A percentile compares a stretch with the other conserved stretches of the same genome.
These are phyloP conservation scores for Triplophysa tibetana DNA, from an alignment of 2,113 vertebrate species.

Conservation along the genomic window DNA sequence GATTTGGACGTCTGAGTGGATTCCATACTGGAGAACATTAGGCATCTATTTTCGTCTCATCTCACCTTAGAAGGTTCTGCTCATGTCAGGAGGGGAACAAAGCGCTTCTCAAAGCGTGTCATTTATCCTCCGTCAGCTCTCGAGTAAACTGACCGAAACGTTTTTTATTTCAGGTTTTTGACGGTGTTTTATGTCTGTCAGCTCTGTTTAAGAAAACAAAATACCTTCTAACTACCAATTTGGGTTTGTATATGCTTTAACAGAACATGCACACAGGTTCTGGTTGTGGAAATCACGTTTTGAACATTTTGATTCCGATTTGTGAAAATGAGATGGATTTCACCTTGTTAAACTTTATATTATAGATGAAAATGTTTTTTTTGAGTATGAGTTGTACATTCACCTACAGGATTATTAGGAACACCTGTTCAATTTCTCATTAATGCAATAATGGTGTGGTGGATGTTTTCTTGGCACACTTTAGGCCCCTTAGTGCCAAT, in stretches of 20 bases:
- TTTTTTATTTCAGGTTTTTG: constrained; percentile 37
- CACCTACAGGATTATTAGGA: too few relatives aligned
- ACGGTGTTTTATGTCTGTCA: constrained; percentile 17
- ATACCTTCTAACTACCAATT: constrained; percentile 15
- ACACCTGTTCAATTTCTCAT: too few relatives aligned
- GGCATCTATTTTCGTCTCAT: constrained; percentile 1
- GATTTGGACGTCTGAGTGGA: constrained; percentile 11
- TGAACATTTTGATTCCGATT: too few relatives aligned
- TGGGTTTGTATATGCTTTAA: constrained; percentile 13
- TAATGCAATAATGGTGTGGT: too few relatives aligned
- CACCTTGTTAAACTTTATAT: not conserved
- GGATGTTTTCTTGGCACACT: too few relatives aligned
- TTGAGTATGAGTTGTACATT: too few relatives aligned
- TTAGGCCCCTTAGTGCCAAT: too few relatives aligned
- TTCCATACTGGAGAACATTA: constrained; percentile 19
- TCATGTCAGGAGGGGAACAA: constrained; percentile 10
- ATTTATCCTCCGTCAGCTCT: constrained; percentile 18
- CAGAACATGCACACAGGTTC: not conserved
- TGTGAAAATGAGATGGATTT: not conserved
- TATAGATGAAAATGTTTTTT: too few relatives aligned
- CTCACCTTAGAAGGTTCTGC: constrained; percentile 35
- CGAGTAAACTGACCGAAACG: constrained; percentile 17
- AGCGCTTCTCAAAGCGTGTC: constrained; percentile 7
- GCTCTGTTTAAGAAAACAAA: constrained; percentile 29
- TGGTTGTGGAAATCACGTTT: not conserved